These are phyloP conservation scores for Nannoperca australis DNA, from an alignment of 2,797 vertebrate species.

Conservation along the genomic window DNA sequence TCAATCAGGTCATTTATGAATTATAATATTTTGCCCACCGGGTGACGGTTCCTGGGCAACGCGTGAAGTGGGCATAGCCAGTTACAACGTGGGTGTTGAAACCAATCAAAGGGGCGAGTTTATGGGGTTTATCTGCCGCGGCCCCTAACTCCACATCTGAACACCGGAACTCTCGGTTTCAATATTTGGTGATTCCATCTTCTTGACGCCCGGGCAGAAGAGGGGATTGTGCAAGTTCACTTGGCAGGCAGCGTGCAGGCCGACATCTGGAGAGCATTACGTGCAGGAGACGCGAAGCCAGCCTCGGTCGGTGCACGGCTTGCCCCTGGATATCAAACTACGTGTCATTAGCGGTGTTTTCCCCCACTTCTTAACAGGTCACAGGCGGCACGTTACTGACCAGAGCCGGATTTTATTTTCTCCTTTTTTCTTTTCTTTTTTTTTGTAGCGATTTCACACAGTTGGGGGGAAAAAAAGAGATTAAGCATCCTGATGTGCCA, in stretches of 20 bases:
- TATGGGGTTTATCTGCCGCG: conserved; percentile 27
- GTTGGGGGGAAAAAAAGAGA: not conserved
- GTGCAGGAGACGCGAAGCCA: conserved; percentile 81
- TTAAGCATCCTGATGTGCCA: conserved; percentile 49
- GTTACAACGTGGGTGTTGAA: conserved; percentile 3
- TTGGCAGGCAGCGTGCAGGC: conserved; percentile 81
- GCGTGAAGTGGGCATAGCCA: not conserved
- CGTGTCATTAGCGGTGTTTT: conserved; percentile 72
- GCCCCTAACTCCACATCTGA: conserved; percentile 26
- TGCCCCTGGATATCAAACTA: conserved; percentile 81
- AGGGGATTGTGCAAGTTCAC: conserved; percentile 87
- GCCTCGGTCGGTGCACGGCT: conserved; percentile 73
- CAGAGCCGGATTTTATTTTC: not conserved
- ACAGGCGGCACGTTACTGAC: conserved; percentile 37
- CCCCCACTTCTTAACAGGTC: conserved; percentile 45
- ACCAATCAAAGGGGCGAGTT: conserved; percentile 13
- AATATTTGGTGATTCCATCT: conserved; percentile 68
- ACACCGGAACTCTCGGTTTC: conserved; percentile 55
- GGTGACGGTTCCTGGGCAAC: conserved; percentile 41
- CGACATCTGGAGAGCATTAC: conserved; percentile 88
- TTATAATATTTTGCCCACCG: no score
- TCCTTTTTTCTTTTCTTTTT: not conserved
- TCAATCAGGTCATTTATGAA: not conserved
- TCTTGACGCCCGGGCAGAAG: conserved; percentile 82
- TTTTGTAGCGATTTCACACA: not conserved